Conservation (phyloP, 2,113 vertebrate genomes). For the Xiphophorus maculatus region DNA sequence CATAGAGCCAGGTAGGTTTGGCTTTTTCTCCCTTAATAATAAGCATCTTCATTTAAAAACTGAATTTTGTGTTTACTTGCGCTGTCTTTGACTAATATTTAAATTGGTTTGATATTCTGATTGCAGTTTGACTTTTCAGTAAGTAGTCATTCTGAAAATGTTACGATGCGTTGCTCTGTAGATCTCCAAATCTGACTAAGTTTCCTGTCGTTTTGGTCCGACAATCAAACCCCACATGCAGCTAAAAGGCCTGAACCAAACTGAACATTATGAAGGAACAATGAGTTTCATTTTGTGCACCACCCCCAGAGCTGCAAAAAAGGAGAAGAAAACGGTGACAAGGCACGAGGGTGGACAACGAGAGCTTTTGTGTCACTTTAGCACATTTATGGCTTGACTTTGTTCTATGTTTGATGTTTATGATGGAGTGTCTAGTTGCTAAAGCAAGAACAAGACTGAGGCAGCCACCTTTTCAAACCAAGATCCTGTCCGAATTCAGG, state of each 20-base stretch:
- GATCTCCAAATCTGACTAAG: not conserved
- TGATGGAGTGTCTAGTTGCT: slow-evolving; percentile 1
- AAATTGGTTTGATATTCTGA: too few relatives aligned
- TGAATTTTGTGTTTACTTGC: too few relatives aligned
- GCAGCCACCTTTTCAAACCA: not conserved
- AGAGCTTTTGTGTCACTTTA: slow-evolving; percentile 67
- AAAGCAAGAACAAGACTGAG: slow-evolving; percentile 10
- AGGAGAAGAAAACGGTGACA: slow-evolving; percentile 51
- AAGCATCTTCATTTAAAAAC: too few relatives aligned
- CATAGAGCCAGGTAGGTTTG: too few relatives aligned
- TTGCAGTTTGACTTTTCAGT: not conserved
- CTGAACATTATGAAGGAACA: slow-evolving; percentile 60
- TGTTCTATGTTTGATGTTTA: slow-evolving; percentile 46
- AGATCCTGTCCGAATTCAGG: slow-evolving; percentile 20
- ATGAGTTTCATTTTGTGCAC: slow-evolving; percentile 67
- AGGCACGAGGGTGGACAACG: slow-evolving; percentile 56
- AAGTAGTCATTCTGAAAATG: not conserved
- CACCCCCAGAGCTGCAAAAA: slow-evolving; percentile 37
- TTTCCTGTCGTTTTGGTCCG: slow-evolving; percentile 35
- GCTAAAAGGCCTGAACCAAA: slow-evolving; percentile 40
- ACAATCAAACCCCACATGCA: slow-evolving; percentile 58
- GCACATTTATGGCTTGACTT: slow-evolving; percentile 44
- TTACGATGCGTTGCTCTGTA: not conserved
- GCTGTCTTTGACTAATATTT: too few relatives aligned
- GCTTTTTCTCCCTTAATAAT: too few relatives aligned